Base-by-base conservation (phyloP, 2,797 vertebrate species). In the Eulemur albifrons region DNA sequence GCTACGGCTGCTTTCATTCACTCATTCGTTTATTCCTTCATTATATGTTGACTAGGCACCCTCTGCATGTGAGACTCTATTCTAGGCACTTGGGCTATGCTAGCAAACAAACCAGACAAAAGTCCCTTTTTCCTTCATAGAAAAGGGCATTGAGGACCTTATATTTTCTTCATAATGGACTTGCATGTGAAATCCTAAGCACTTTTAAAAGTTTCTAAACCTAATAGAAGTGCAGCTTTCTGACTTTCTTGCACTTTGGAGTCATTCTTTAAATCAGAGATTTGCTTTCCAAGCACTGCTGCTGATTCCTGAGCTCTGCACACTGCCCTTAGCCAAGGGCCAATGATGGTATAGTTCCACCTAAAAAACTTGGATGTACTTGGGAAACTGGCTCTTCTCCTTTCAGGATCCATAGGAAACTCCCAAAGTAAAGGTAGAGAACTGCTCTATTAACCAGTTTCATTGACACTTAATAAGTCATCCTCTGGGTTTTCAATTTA, bases 71-170 rank as follows among this genome's bases (percentile, higher is more conserved):
- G 21, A 72, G 38, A 77, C 5, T 35, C 43, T 76, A 8, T 61
- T 76, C 45, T 20, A 86, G 67, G 52, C 38, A 73, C 72, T 67
- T 69, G 40, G 43, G 6, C 20, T 88, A 50, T 4, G 38, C 13
- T 50, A 75, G 54, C 45, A 48, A 96, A n/a, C 27, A 97, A 87
- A 85, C 59, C 32, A 52, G 67, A 81, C 70, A 92, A 87, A 93
- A 85, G 38, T 88, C 0, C 27, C 69, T 40, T 94, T 97, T 87
- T 61, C 59, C 57, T 79, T 90, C 32, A 79, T 75, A 82, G 54
- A 80, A 93, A 93, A n/a, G 23, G 15, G 2, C 75, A 18, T 61
- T 48, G 10, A 94, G 43, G 11, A 92, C 38, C 69, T 73, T 82
- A 7, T 35, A 65, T 70, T 95, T 96, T 90, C 67, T 90, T 96